Evolutionary conservation across 2,888 invertebrate genomes (phyloP).

Genomic region (Calameuta pallipes): DNA sequence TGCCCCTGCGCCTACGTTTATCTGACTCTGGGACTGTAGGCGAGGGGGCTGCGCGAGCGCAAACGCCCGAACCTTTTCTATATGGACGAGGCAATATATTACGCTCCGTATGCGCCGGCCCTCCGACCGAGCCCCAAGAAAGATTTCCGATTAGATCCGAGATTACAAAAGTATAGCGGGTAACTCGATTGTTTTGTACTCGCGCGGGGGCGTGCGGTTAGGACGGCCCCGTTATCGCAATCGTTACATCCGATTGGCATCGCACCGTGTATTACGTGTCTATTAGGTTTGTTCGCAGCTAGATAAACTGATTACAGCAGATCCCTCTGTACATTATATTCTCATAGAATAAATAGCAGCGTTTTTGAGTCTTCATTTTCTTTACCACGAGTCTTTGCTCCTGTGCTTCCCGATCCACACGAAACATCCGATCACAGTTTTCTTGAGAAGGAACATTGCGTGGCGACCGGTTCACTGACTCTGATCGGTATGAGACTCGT

Average conservation of each 20-base stretch:
- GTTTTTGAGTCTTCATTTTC: neutral
- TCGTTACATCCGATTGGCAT: conserved; percentile 25
- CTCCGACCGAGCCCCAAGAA: conserved; percentile 2
- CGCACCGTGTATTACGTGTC: conserved; percentile 27
- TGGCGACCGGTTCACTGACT: conserved; percentile 3
- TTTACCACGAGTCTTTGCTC: neutral
- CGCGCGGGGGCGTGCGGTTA: conserved; percentile 18
- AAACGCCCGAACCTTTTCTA: neutral
- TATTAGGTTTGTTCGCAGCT: conserved; percentile 11
- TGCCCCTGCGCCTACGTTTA: neutral
- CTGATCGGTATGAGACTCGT: conserved; percentile 3
- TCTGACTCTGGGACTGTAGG: neutral
- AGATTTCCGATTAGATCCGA: conserved; percentile 18
- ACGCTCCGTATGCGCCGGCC: conserved; percentile 2
- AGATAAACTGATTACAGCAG: neutral
- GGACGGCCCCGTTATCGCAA: conserved; percentile 13
- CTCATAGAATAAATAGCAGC: neutral
- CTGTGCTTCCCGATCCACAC: neutral
- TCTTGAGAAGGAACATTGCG: neutral
- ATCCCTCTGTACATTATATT: neutral
- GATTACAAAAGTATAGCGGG: conserved; percentile 43
- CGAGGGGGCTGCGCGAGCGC: neutral
- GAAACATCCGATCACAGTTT: neutral
- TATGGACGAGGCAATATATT: conserved; percentile 4
- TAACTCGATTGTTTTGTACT: conserved; percentile 31